A percentile compares a stretch with the other conserved stretches of the same genome.
These are phyloP conservation scores for Eulithis testata DNA, from an alignment of 2,888 invertebrate species.

Conservation along the genomic window DNA sequence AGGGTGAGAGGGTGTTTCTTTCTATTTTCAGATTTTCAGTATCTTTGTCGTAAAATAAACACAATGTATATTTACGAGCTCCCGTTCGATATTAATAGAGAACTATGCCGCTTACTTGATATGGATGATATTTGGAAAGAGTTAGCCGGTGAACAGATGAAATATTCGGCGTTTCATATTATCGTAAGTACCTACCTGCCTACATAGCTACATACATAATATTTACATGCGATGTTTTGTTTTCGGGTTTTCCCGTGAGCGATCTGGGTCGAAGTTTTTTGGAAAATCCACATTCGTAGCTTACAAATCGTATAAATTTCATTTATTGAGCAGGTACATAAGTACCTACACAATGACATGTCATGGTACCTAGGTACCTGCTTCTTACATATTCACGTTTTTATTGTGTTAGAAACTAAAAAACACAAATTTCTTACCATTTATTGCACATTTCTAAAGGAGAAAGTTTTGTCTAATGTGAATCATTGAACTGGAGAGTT, in stretches of 20 bases:
- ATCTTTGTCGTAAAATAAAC: constrained; percentile 32
- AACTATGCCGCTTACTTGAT: constrained; percentile 91
- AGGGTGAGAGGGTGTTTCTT: constrained; percentile 7
- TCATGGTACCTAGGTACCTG: too few relatives aligned
- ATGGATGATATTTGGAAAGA: constrained; percentile 92
- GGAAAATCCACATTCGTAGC: constrained; percentile 9
- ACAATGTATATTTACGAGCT: constrained; percentile 88
- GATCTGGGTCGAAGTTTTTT: constrained; percentile 19
- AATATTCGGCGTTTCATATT: constrained; percentile 85
- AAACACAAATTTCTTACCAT: too few relatives aligned
- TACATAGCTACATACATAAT: background rate
- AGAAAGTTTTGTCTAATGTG: too few relatives aligned
- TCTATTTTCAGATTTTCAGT: too few relatives aligned
- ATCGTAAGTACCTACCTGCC: constrained; percentile 76
- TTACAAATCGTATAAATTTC: too few relatives aligned
- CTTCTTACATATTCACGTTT: too few relatives aligned
- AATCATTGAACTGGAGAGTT: too few relatives aligned
- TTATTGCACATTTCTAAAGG: too few relatives aligned
- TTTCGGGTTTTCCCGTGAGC: constrained; percentile 55
- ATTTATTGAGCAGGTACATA: too few relatives aligned
- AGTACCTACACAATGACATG: too few relatives aligned
- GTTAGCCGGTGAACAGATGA: constrained; percentile 88
- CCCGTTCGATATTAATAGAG: constrained; percentile 87
- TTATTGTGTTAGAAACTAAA: too few relatives aligned
- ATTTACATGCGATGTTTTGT: constrained; percentile 20